These are phyloP conservation scores for Ptilonorhynchus violaceus DNA, from an alignment of 2,113 vertebrate species.

Conservation along the genomic window DNA sequence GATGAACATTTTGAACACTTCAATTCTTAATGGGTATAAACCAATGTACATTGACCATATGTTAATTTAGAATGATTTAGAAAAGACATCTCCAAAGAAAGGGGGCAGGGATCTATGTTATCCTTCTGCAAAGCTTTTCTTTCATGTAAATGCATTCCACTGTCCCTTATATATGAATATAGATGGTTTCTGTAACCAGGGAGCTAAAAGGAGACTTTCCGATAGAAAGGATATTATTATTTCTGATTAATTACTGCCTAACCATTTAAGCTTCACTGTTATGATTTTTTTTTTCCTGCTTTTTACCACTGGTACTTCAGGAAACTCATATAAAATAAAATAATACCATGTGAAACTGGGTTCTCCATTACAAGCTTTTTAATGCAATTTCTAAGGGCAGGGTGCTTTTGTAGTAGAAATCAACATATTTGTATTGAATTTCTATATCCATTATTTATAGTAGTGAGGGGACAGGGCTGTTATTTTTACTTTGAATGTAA, in stretches of 20 bases:
- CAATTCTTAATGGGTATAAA: conserved; percentile 37
- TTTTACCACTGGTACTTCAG: neutral
- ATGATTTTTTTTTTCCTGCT: accelerated
- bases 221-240: neutral
- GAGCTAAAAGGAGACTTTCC: neutral
- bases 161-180: neutral
- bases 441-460: neutral
- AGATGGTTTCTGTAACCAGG: neutral
- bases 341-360: neutral
- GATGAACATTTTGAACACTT: conserved; percentile 40
- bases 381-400: neutral
- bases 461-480: neutral
- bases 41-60: neutral
- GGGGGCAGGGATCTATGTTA: neutral
- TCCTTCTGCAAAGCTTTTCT: neutral
- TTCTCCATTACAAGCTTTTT: neutral
- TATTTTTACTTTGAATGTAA: neutral
- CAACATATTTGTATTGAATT: neutral
- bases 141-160: neutral
- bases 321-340: neutral
- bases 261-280: neutral
- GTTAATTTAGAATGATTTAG: conserved; percentile 39
- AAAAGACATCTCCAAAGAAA: conserved; percentile 15
- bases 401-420: neutral
- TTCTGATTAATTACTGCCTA: neutral